Percentiles rank a stretch among this genome's conserved stretches.
phyloP scores from a whole-genome alignment of 2,797 vertebrate species.

The Cyclura pinguis region DNA sequence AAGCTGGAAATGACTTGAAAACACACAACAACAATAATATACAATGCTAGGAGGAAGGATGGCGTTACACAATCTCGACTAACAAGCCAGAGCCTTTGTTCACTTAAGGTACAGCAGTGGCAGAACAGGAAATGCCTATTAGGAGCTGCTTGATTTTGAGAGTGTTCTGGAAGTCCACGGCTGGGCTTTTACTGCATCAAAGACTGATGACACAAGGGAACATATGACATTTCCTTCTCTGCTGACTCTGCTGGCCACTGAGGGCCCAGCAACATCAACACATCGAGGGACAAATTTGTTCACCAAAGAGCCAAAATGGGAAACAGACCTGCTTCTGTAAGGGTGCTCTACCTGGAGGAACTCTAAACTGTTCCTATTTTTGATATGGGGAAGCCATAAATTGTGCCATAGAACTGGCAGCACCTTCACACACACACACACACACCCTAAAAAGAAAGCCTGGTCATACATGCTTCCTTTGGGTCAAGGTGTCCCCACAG shows the following conservation, averaged over 20 bases:
- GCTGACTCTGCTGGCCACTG: accelerated
- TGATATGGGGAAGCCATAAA: conserved; percentile 44
- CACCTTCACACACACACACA: not conserved
- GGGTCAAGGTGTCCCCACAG: not conserved
- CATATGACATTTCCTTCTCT: not conserved
- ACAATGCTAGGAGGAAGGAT: too few relatives aligned
- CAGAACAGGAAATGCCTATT: too few relatives aligned
- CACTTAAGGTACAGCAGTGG: too few relatives aligned
- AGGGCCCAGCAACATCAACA: not conserved
- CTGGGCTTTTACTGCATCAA: not conserved
- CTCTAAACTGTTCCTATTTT: conserved; percentile 13
- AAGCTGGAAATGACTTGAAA: too few relatives aligned
- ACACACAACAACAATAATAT: too few relatives aligned
- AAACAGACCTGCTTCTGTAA: not conserved
- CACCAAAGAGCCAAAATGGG: accelerated
- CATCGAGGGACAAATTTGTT: not conserved
- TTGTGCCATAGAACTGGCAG: accelerated
- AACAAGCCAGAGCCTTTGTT: too few relatives aligned
- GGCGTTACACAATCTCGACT: too few relatives aligned
- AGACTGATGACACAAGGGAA: accelerated
- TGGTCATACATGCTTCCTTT: conserved; percentile 31
- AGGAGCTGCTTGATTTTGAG: not conserved
- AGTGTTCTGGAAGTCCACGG: not conserved
- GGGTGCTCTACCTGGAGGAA: accelerated
- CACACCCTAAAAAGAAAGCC: not conserved